Conservation (phyloP, 1,140 invertebrate species). For the Drosophila santomea region DNA sequence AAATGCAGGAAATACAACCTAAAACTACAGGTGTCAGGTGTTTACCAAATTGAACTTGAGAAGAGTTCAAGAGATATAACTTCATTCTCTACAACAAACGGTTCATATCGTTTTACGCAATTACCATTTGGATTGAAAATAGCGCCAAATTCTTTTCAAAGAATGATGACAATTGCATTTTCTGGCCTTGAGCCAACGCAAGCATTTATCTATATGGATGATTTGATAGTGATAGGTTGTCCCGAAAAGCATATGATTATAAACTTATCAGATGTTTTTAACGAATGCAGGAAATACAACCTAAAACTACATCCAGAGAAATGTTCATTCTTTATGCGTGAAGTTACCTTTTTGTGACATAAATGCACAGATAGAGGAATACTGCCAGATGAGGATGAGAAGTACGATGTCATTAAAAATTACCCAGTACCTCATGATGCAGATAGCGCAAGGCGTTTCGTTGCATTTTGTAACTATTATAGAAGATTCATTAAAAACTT, state of each 20-base stretch:
- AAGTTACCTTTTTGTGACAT: too few species aligned
- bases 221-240: too few species aligned
- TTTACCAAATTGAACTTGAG: too few species aligned
- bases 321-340: too few species aligned
- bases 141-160: neutral
- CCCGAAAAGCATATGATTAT: too few species aligned
- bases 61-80: too few species aligned
- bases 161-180: neutral
- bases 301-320: conserved; percentile 17
- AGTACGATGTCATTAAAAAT: conserved; percentile 1
- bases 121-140: neutral
- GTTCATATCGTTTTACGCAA: conserved; percentile 28
- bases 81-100: neutral
- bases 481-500: conserved; percentile 32
- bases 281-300: neutral
- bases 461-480: conserved; percentile 36
- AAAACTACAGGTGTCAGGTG: too few species aligned
- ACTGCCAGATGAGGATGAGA: neutral
- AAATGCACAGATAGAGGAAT: too few species aligned
- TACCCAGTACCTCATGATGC: conserved; percentile 26
- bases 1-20: too few species aligned
- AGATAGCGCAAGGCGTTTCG: conserved; percentile 7
- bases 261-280: too few species aligned
- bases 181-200: too few species aligned
- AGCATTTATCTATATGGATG: too few species aligned